Base-by-base conservation (phyloP, 2,888 invertebrate genomes). In the Norana najaformis region DNA sequence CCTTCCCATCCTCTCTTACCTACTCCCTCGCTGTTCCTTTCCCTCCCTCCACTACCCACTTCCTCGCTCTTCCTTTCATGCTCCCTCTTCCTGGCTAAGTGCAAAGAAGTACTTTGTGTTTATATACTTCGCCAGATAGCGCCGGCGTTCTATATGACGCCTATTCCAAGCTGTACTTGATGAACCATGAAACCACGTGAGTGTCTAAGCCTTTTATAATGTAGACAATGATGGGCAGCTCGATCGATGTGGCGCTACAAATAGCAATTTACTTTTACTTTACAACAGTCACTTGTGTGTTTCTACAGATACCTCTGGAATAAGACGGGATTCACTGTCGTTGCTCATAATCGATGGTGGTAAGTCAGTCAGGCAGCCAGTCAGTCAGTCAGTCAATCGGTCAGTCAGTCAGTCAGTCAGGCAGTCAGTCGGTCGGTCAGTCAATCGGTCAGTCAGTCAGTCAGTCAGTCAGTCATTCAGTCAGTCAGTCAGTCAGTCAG, bases 261-360 rank as follows among this genome's bases (percentile, higher is more conserved):
- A 41, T 41, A 41, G 41, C 18, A 5, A 41, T 18, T 41, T 82
- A 83, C 2, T n/a, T 18, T 83, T 18, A 36, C 83, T 83, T 20
- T 35, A 85, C 37, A 18, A 16, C 13, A 6, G 30, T 39, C 20
- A n/a, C 16, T 88, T 88, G 5, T 90, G n/a, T n/a, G n/a, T 36
- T 89, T 30, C 41, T 90, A 8, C 89, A 91, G 91, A 23, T 83
- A 39, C 39, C 53, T 91, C 8, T 91, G 89, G 89, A 91, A 93
- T 34, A 91, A 92, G 82, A 93, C 93, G 13, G 92, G 92, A 18
- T 88, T 91, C 39, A 92, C 92, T 3, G 90, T 91, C 4, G 90
- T 91, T 0, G 93, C 93, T 16, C 93, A 93, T 89, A 93, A 93
- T 90, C 91, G 92, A 88, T 93, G 91, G 91, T 93, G 93, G 93